These are phyloP conservation scores for Siphamia tubifer DNA, from an alignment of 2,113 vertebrate species.

Conservation along the genomic window DNA sequence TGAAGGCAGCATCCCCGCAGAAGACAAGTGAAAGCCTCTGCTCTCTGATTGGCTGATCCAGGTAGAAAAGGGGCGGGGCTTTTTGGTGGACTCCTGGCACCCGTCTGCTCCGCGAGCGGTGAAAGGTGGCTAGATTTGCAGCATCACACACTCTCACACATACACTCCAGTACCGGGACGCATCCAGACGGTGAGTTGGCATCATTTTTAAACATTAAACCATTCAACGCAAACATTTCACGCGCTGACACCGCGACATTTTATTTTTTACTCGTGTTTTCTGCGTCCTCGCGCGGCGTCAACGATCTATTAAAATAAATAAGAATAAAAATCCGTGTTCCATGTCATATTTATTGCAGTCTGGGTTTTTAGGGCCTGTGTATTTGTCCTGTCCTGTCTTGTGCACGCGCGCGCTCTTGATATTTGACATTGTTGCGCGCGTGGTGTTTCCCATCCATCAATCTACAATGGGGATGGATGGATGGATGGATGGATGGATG, in stretches of 20 bases:
- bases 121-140: constrained; percentile 60
- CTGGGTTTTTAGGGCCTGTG: too few species aligned
- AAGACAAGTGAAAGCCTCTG: not conserved
- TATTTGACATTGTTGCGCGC: too few species aligned
- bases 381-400: too few species aligned
- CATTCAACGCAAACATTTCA: not conserved
- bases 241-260: constrained; percentile 20
- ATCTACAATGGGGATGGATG: too few species aligned
- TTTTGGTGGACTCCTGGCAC: constrained; percentile 27
- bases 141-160: constrained; percentile 30
- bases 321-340: too few species aligned
- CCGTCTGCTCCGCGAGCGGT: constrained; percentile 50
- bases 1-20: constrained; percentile 54
- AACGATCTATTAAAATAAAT: too few species aligned
- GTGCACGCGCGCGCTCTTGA: too few species aligned
- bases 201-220: not conserved
- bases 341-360: too few species aligned
- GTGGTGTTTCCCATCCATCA: too few species aligned
- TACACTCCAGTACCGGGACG: constrained; percentile 19
- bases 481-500: too few species aligned
- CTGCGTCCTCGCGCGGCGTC: constrained; percentile 18
- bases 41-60: constrained; percentile 51
- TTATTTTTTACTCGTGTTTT: not conserved
- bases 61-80: constrained; percentile 30
- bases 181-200: constrained; percentile 53